Evolutionary conservation across 2,797 vertebrate genomes (phyloP).

Genomic region (Nannoperca obscura): DNA sequence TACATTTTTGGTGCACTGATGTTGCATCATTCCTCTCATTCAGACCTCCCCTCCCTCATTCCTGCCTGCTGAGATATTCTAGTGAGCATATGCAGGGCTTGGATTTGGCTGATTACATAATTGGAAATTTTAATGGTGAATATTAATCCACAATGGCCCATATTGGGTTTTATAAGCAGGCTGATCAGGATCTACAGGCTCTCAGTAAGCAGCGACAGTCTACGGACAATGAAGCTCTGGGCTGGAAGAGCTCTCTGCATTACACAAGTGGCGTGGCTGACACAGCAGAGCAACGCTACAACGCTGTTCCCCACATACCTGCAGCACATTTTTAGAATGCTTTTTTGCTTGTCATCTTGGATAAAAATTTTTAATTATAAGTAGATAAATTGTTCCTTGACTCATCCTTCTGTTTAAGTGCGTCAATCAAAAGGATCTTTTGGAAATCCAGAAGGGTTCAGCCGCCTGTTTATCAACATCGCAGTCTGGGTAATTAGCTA

Average conservation of each 20-base stretch:
- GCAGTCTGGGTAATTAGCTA: conserved; percentile 82
- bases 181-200: conserved; percentile 78
- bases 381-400: conserved; percentile 26
- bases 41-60: conserved; percentile 33
- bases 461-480: conserved; percentile 71
- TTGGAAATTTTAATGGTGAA: conserved; percentile 85
- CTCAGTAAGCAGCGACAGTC: conserved; percentile 53
- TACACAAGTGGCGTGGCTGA: conserved; percentile 67
- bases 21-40: conserved; percentile 65
- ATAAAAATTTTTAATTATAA: conserved; percentile 12
- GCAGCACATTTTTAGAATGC: conserved; percentile 10
- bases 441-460: conserved; percentile 60
- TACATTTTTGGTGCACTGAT: conserved; percentile 43
- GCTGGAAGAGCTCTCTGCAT: conserved; percentile 60
- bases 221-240: conserved; percentile 53
- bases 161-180: conserved; percentile 80
- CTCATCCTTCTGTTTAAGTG: conserved; percentile 25
- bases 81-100: conserved; percentile 78
- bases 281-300: conserved; percentile 44
- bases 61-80: conserved; percentile 72
- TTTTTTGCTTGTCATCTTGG: neutral
- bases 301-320: conserved; percentile 9
- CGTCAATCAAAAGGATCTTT: conserved; percentile 23
- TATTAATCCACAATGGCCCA: conserved; percentile 84
- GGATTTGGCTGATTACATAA: conserved; percentile 88